Conservation (phyloP, 2,888 invertebrate species). For the Podabrus alpinus region DNA sequence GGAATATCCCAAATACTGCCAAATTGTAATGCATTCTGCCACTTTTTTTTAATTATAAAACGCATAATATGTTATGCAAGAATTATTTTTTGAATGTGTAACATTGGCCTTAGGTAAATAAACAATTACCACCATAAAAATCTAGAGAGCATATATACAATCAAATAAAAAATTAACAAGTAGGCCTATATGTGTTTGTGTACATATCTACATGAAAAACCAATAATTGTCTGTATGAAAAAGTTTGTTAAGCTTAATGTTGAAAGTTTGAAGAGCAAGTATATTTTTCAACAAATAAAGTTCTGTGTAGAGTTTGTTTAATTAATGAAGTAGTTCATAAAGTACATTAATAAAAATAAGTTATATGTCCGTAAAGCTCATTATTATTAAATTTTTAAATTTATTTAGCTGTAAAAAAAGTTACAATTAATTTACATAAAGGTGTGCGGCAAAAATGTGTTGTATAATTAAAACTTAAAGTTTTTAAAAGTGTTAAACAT, state of each 20-base stretch:
- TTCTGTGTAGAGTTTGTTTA: background rate
- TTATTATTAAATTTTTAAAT: background rate
- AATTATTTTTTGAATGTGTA: no score
- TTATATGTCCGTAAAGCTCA: background rate
- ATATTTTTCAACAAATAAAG: background rate
- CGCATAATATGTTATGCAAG: no score
- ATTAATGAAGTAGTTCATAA: background rate
- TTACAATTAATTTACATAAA: background rate
- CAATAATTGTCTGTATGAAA: background rate
- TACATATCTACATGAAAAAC: background rate
- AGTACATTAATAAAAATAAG: background rate
- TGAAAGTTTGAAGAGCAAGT: background rate
- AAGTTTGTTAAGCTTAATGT: background rate
- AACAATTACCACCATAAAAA: no score
- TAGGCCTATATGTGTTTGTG: background rate
- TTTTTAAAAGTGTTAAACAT: background rate
- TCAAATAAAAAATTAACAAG: no score
- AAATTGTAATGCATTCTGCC: no score
- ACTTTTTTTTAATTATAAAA: no score
- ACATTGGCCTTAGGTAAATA: no score
- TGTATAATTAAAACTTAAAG: conserved; percentile 2
- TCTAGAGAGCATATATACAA: no score
- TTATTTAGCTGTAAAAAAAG: background rate
- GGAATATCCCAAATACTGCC: no score
- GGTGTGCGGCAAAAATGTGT: background rate